A percentile compares a stretch with the other conserved stretches of the same genome.
These are phyloP conservation scores for Phocides pigmalion DNA, from an alignment of 1,140 invertebrate genomes.

Conservation along the genomic window DNA sequence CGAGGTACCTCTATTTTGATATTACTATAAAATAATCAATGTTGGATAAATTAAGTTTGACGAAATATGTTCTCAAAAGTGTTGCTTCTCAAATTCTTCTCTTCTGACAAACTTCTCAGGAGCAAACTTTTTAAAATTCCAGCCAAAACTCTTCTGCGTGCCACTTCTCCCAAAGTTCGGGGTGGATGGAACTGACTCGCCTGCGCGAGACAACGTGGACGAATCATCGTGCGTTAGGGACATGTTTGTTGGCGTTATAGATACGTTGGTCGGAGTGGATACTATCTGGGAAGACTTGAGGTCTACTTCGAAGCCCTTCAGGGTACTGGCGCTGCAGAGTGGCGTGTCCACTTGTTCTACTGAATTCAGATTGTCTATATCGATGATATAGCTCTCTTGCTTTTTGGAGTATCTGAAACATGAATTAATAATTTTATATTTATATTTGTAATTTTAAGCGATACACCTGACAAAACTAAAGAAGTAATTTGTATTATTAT, in stretches of 20 bases:
- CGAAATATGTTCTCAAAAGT: neutral
- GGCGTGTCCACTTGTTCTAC: constrained; percentile 76
- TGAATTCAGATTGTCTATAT: constrained; percentile 66
- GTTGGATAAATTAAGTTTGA: too few relatives aligned
- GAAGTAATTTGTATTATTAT: too few relatives aligned
- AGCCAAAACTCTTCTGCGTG: constrained; percentile 67
- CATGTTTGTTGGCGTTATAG: constrained; percentile 50
- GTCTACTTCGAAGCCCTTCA: constrained; percentile 69
- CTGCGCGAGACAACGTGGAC: constrained; percentile 47
- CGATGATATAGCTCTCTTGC: constrained; percentile 68
- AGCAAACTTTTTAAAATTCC: constrained; percentile 62
- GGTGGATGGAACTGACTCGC: constrained; percentile 58
- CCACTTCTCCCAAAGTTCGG: constrained; percentile 57
- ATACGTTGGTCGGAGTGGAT: constrained; percentile 51
- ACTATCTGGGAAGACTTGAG: constrained; percentile 60
- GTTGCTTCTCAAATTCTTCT: neutral
- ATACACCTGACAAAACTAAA: too few relatives aligned
- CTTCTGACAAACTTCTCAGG: constrained; percentile 48
- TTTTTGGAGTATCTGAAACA: constrained; percentile 69
- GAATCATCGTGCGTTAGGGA: constrained; percentile 58
- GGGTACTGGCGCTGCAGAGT: constrained; percentile 70
- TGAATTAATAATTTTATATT: too few relatives aligned
- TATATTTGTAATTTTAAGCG: too few relatives aligned
- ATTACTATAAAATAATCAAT: too few relatives aligned
- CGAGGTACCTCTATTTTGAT: too few relatives aligned